phyloP scores from a whole-genome alignment of 2,888 invertebrate species.

The Papilio protenor region DNA sequence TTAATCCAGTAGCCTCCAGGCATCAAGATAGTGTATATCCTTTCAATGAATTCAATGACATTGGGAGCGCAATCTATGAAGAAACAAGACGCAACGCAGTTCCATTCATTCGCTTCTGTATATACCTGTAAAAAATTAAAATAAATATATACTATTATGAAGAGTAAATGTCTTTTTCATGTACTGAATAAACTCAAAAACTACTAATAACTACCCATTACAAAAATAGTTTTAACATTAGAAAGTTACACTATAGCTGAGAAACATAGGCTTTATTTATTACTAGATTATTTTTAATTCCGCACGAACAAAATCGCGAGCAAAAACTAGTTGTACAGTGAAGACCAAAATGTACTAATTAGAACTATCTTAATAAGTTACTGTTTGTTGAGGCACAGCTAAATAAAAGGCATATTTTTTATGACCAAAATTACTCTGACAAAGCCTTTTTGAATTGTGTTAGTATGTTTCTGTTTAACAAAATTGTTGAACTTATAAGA shows the following conservation, averaged over 20 bases:
- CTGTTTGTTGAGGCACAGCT: no score
- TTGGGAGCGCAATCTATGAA: constrained; percentile 99
- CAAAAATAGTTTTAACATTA: no score
- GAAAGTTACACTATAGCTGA: no score
- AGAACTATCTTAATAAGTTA: no score
- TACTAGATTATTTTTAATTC: no score
- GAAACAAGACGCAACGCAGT: constrained; percentile 98
- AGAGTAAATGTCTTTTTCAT: no score
- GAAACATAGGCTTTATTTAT: no score
- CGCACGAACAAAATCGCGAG: no score
- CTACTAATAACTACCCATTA: not conserved
- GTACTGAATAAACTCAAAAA: no score
- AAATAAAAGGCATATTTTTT: no score
- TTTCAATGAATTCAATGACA: constrained; percentile 96
- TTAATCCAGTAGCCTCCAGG: constrained; percentile 96
- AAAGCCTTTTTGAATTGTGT: not conserved
- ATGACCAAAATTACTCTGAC: no score
- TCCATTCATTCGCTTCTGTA: constrained; percentile 89
- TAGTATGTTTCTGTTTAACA: not conserved
- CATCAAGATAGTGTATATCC: constrained; percentile 94
- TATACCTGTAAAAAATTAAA: constrained; percentile 82
- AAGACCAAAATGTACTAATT: no score
- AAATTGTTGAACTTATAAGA: not conserved
- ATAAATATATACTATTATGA: not conserved
- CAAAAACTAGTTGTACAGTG: not conserved